These are phyloP conservation scores for Caenorhabditis tropicalis DNA, from an alignment of 1,140 invertebrate genomes.

Conservation along the genomic window DNA sequence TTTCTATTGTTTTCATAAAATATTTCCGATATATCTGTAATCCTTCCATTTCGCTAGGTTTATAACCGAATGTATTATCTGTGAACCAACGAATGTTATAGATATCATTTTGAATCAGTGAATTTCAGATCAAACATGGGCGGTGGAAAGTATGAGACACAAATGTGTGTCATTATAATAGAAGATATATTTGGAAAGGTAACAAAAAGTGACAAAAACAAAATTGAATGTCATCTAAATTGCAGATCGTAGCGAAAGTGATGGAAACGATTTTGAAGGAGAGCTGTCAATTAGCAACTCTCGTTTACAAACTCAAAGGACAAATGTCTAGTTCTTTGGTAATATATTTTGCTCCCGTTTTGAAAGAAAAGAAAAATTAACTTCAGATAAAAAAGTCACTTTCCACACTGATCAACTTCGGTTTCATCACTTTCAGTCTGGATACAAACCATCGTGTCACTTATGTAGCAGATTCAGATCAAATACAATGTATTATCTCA, in stretches of 20 bases:
- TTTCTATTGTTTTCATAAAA: too few species aligned
- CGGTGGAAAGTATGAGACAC: constrained; percentile 45
- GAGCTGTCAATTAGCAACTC: neutral
- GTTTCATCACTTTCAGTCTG: constrained; percentile 39
- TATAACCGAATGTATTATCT: too few species aligned
- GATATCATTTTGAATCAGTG: too few species aligned
- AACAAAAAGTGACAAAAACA: neutral
- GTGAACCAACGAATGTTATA: too few species aligned
- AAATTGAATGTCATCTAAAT: neutral
- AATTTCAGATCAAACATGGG: neutral
- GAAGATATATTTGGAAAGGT: constrained; percentile 50
- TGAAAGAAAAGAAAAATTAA: neutral
- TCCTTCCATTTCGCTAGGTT: too few species aligned
- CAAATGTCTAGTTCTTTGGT: neutral
- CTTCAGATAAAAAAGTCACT: constrained; percentile 44
- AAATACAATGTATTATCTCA: neutral
- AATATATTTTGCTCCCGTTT: neutral
- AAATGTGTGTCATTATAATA: constrained; percentile 37
- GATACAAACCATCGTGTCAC: constrained; percentile 19
- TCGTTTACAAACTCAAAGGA: constrained; percentile 17
- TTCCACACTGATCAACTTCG: constrained; percentile 26
- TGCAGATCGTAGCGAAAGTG: constrained; percentile 6
- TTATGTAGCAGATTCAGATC: constrained; percentile 24
- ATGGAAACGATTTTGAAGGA: constrained; percentile 29
- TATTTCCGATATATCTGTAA: too few species aligned